phyloP scores from a whole-genome alignment of 64 coral and sea anemone genomes.

The Catalaphyllia jardinei region DNA sequence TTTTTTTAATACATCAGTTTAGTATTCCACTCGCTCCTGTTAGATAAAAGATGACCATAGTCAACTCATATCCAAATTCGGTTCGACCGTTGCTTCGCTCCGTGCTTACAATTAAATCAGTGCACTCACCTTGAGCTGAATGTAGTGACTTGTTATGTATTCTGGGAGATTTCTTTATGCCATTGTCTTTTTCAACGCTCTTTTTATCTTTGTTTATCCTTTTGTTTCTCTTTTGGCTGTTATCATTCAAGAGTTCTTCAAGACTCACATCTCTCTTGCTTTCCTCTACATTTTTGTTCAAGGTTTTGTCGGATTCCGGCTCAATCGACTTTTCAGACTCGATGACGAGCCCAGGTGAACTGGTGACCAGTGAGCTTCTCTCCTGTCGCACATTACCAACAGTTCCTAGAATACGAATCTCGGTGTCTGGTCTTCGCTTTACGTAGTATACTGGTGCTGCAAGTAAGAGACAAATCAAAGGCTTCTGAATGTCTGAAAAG shows the following conservation, averaged over 20 bases:
- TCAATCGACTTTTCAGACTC: background rate
- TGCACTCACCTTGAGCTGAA: background rate
- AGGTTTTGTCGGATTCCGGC: background rate
- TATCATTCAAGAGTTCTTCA: constrained; percentile 47
- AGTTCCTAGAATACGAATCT: constrained; percentile 42
- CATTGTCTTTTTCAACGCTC: background rate
- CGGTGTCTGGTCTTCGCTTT: constrained; percentile 32
- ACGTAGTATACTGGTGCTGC: constrained; percentile 62
- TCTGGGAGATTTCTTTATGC: background rate
- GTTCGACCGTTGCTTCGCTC: too few species aligned
- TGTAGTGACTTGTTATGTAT: background rate
- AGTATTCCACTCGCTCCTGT: too few species aligned
- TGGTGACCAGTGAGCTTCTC: constrained; percentile 8
- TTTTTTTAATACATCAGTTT: too few species aligned
- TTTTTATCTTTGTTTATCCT: constrained; percentile 35
- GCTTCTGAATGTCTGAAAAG: background rate
- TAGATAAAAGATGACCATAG: too few species aligned
- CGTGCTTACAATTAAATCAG: too few species aligned
- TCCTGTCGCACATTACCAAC: constrained; percentile 24
- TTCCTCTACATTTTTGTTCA: constrained; percentile 21
- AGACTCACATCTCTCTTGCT: constrained; percentile 60
- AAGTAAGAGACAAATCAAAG: background rate
- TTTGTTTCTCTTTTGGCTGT: constrained; percentile 19
- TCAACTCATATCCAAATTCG: too few species aligned
- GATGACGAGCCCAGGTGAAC: background rate